Base-by-base conservation (phyloP, 2,888 invertebrate species). In the Clitarchus hookeri region DNA sequence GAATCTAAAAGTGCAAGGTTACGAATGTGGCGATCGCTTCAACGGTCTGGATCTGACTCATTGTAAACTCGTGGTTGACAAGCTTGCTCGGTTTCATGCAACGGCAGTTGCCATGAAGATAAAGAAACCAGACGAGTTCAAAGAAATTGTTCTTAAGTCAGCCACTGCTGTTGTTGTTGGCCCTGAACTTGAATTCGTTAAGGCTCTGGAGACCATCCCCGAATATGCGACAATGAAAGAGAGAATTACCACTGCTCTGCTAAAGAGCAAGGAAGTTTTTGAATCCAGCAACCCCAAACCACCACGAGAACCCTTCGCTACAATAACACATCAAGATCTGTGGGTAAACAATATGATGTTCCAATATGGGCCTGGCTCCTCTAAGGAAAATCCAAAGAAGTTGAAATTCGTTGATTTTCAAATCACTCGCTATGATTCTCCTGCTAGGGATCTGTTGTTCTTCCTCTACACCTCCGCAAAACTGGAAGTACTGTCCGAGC, bases 331-430 rank as follows among this genome's bases (percentile, higher is more conserved):
- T 87, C 89, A 89, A 78, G 91, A 91, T 86, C 91, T 91, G 86
- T 91, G 91, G 91, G 91, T 91, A 6, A 91, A 91, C 88, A 91
- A 91, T 84, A 91, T 91, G 90, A 90, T 91, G 90, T 91, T 91
- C 86, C 89, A 89, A 16, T 89, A 90, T 80, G 89, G 90, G 79
- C 88, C 89, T 12, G 86, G 87, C 4, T 89, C 53, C 23, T 26
- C 65, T 2, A 65, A 65, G 11, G 54, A 53, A 88, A 86, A 88
- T 0, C 88, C 90, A 12, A 44, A 88, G 8, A 89, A 89, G 23
- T 90, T 91, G 90, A 91, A 91, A 85, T 91, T 91, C 23, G 90
- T 91, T 0, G 91, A 91, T 86, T 91, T 91, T 84, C 91, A 91
- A 87, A 86, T 91, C 36, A 88, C 89, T 27, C 6, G 88, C 11